Conservation (phyloP, 2,888 invertebrate genomes). For the Caenorhabditis drosophilae region DNA sequence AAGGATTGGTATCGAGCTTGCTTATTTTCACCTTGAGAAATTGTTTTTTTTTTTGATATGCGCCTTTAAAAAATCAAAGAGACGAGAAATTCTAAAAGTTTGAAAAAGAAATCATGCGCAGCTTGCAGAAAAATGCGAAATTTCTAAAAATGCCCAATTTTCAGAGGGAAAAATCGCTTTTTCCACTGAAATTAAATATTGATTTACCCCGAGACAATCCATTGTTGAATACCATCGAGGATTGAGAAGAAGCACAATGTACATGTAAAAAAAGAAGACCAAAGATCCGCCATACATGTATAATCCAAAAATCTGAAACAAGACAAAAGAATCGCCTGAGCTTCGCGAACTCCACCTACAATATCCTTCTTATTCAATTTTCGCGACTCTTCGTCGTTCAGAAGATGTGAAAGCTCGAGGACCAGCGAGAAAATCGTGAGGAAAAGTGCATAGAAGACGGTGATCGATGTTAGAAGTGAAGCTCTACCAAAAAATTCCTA, state of each 20-base stretch:
- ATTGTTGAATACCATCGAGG: slow-evolving; percentile 58
- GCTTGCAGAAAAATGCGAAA: too few relatives aligned
- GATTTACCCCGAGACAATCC: slow-evolving; percentile 24
- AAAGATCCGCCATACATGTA: slow-evolving; percentile 64
- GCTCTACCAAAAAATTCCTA: slow-evolving; percentile 49
- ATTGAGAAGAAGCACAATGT: slow-evolving; percentile 59
- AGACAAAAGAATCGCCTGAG: slow-evolving; percentile 1
- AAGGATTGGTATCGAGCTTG: too few relatives aligned
- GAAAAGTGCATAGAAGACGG: slow-evolving; percentile 56
- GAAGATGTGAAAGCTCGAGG: slow-evolving; percentile 60
- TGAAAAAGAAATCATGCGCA: too few relatives aligned
- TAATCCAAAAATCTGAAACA: slow-evolving; percentile 59
- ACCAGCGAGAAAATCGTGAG: slow-evolving; percentile 64
- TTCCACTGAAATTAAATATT: too few relatives aligned
- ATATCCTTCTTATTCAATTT: slow-evolving; percentile 57
- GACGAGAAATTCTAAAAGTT: too few relatives aligned
- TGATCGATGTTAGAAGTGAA: slow-evolving; percentile 57
- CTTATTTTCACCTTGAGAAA: too few relatives aligned
- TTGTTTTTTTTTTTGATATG: too few relatives aligned
- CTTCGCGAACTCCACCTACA: slow-evolving; percentile 34
- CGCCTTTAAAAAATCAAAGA: too few relatives aligned
- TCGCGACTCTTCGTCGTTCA: slow-evolving; percentile 56
- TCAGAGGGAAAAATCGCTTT: too few relatives aligned
- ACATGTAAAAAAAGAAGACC: slow-evolving; percentile 63
- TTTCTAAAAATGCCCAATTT: too few relatives aligned